phyloP scores from a whole-genome alignment of 2,113 vertebrate species.

The Malurus melanocephalus region DNA sequence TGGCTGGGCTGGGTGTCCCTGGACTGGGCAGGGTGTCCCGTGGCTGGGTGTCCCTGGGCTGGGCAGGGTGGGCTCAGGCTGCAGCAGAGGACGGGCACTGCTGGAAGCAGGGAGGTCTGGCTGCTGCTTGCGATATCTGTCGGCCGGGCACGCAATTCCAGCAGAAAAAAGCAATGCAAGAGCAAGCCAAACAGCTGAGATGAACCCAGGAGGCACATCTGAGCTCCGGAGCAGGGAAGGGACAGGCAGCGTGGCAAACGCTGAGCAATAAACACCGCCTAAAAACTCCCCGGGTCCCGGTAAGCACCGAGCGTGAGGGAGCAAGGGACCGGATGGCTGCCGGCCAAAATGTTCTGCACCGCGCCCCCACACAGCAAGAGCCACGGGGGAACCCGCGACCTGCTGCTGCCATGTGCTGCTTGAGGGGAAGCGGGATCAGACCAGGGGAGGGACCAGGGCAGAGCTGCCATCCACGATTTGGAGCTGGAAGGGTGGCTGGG shows the following conservation, averaged over 20 bases:
- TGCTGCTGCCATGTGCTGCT: background rate
- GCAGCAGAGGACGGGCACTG: background rate
- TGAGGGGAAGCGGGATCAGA: fast-evolving
- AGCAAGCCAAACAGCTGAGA: slow-evolving; percentile 17
- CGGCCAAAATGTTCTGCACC: background rate
- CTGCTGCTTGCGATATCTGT: background rate
- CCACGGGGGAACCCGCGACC: background rate
- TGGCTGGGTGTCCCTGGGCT: background rate
- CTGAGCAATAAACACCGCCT: background rate
- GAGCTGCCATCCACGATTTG: background rate
- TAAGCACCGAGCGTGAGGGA: background rate
- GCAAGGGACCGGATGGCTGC: background rate
- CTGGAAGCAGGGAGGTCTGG: background rate
- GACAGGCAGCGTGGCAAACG: background rate
- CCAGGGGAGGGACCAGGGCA: background rate
- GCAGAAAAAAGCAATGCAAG: background rate
- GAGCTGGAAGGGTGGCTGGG: background rate
- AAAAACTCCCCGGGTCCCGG: background rate
- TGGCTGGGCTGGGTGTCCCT: too few relatives aligned
- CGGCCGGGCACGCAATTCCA: background rate
- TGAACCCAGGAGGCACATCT: background rate
- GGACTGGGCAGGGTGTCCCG: too few relatives aligned
- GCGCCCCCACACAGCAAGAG: background rate
- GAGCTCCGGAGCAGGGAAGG: background rate
- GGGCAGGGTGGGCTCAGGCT: background rate